Evolutionary conservation across 2,797 vertebrate species (phyloP), one percentile per base, ranked within the genome.

Genomic region (Crenichthys baileyi): DNA sequence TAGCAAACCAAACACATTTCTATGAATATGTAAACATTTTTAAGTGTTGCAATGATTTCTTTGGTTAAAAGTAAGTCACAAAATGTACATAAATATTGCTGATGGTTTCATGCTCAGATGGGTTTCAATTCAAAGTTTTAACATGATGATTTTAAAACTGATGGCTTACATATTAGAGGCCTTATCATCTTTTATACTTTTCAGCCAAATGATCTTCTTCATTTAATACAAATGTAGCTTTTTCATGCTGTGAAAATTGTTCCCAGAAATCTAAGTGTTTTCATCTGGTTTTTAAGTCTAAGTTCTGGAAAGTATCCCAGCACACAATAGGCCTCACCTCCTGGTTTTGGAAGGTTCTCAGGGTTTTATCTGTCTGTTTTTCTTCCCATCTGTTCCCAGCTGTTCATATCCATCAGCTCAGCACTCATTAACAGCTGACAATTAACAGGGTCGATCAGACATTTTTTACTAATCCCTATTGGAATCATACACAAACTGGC

Each of bases 361-460:
- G 39, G 65, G 65, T 15, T 41, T 68, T 44, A 68, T 44, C 22
- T 24, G 22, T 24, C 31, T 41, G 36, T 22, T 41, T 22, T 41
- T 67, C 22, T 81, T 73, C 68, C 46, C 68, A 48, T 79, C 29
- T 26, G 55, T 76, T 81, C 72, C 78, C 87, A 90, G 86, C 84
- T 89, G 89, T 73, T 86, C 82, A 61, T 18, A 73, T 90, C 84
- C 39, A 78, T 90, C 81, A 85, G 72, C 79, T 85, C 85, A 76
- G 48, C 48, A 29, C 15, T 88, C 65, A 82, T 88, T 78, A 88
- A 15, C 78, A 79, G 73, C 50, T 81, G 31, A 48, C 50, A 83
- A 85, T 80, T 81, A 79, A 72, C 13, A 36, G 31, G 20, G 48
- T 82, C 63, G 55, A 78, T 72, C 39, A 53, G 12, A 76, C 56